Conservation (phyloP, 2,113 vertebrate genomes). For the Lipotes vexillifer region DNA sequence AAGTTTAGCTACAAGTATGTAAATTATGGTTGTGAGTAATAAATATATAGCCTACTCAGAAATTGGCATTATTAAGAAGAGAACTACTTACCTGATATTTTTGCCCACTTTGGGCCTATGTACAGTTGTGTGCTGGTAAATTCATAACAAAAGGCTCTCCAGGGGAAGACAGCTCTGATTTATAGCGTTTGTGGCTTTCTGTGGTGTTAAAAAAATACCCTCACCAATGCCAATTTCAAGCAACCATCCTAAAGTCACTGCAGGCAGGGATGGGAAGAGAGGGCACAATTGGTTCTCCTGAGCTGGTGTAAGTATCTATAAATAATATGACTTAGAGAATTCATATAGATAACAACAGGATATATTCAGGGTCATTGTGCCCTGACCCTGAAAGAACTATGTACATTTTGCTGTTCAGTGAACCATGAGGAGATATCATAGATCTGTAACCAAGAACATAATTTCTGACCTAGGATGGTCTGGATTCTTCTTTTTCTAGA, state of each 20-base stretch:
- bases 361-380: neutral
- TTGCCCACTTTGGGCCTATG: neutral
- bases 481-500: neutral
- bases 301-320: neutral
- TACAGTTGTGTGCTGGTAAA: neutral
- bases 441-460: neutral
- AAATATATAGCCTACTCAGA: neutral
- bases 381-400: neutral
- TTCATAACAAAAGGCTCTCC: neutral
- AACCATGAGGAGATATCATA: neutral
- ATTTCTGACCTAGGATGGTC: neutral
- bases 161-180: neutral
- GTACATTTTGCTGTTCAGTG: neutral
- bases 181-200: neutral
- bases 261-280: neutral
- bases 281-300: neutral
- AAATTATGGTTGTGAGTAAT: neutral
- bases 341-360: neutral
- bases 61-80: neutral
- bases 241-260: neutral
- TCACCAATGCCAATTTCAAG: neutral
- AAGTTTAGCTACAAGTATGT: neutral
- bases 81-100: neutral
- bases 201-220: neutral
- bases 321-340: neutral